Conservation (phyloP, 2,888 invertebrate species). For the Drosophila fulvimacula region DNA sequence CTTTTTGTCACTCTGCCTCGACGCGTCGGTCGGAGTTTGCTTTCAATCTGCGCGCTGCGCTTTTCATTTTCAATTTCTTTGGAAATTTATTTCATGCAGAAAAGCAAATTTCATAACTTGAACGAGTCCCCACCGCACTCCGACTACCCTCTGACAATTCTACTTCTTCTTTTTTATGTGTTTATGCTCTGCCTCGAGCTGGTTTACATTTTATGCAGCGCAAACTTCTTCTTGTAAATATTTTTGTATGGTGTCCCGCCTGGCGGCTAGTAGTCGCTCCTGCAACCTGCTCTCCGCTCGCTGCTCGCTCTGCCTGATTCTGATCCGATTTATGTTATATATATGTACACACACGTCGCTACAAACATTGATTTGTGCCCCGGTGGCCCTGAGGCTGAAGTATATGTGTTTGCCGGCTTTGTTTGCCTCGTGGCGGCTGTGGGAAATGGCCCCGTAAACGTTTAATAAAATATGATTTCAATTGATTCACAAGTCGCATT, state of each 20-base stretch:
- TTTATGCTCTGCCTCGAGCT: conserved; percentile 62
- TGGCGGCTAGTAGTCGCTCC: conserved; percentile 19
- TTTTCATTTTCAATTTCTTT: conserved; percentile 74
- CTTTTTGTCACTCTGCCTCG: conserved; percentile 50
- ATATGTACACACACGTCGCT: conserved; percentile 41
- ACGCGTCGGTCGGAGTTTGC: conserved; percentile 49
- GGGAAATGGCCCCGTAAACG: conserved; percentile 74
- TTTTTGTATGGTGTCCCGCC: conserved; percentile 58
- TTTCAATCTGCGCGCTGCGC: conserved; percentile 71
- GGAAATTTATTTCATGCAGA: conserved; percentile 69
- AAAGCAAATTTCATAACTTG: conserved; percentile 71
- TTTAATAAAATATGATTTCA: conserved; percentile 78
- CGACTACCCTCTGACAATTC: conserved; percentile 25
- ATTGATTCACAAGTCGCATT: conserved; percentile 75
- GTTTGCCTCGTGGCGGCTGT: conserved; percentile 67
- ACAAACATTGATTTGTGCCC: conserved; percentile 49
- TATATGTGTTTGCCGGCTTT: conserved; percentile 32
- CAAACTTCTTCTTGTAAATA: conserved; percentile 75
- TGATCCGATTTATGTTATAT: conserved; percentile 61
- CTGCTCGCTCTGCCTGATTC: conserved; percentile 31
- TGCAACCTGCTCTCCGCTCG: not conserved
- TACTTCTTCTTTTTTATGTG: conserved; percentile 51
- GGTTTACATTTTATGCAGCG: conserved; percentile 48
- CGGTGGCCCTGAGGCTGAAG: conserved; percentile 25
- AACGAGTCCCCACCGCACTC: not conserved